Evolutionary conservation across 2,113 vertebrate species (phyloP).

Genomic region (Monarcha castaneiventris): DNA sequence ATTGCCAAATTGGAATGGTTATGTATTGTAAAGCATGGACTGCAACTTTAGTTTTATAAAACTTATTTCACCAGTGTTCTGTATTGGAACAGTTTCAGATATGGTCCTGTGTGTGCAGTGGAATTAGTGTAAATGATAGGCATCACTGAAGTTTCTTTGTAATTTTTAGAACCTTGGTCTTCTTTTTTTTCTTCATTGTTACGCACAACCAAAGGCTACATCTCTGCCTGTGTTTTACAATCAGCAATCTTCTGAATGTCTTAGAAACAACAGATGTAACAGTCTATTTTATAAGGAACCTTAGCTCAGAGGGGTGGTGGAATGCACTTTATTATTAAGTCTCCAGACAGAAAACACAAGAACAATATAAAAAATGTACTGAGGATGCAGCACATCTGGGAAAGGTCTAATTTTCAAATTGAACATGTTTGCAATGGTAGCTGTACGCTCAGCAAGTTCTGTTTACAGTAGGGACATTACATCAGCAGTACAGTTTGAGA

Average conservation of each 20-base stretch:
- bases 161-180: fast-evolving
- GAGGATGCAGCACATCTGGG: not conserved
- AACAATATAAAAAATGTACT: not conserved
- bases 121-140: not conserved
- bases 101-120: not conserved
- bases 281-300: not conserved
- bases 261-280: not conserved
- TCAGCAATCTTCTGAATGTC: not conserved
- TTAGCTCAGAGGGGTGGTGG: not conserved
- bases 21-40: not conserved
- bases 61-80: not conserved
- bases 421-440: not conserved
- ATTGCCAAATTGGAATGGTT: not conserved
- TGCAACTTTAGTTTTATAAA: not conserved
- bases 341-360: not conserved
- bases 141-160: fast-evolving
- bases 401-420: constrained; percentile 12
- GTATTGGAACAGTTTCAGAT: not conserved
- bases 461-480: not conserved
- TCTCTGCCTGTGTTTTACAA: not conserved
- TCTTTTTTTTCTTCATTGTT: not conserved
- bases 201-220: not conserved
- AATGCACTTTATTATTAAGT: not conserved
- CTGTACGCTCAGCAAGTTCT: not conserved
- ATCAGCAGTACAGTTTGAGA: not conserved